phyloP scores from a whole-genome alignment of 2,888 invertebrate species.

The Cantharis rustica region DNA sequence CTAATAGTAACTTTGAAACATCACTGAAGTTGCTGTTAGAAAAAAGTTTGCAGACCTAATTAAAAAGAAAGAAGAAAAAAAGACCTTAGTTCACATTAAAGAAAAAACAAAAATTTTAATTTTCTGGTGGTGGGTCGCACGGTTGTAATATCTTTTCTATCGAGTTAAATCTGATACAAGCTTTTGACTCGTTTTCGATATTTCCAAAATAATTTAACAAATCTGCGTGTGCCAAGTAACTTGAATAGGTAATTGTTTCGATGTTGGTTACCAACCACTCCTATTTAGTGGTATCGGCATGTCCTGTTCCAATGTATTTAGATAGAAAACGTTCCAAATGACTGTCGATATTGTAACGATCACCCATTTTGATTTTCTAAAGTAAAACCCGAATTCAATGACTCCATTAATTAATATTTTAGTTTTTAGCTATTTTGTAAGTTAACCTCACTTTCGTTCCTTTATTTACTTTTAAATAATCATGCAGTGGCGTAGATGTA shows the following conservation, averaged over 20 bases:
- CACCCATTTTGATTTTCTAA: slow-evolving; percentile 76
- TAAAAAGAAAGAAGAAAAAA: too few relatives aligned
- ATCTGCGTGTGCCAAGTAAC: slow-evolving; percentile 96
- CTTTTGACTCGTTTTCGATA: slow-evolving; percentile 96
- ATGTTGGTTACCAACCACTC: slow-evolving; percentile 99
- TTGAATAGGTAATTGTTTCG: slow-evolving; percentile 94
- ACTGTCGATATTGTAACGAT: slow-evolving; percentile 98
- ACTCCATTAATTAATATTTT: too few relatives aligned
- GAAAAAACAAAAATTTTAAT: slow-evolving; percentile 60
- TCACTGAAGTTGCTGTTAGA: too few relatives aligned
- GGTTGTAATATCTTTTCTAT: slow-evolving; percentile 99
- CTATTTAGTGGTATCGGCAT: slow-evolving; percentile 96
- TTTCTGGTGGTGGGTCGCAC: slow-evolving; percentile 96
- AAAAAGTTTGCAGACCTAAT: too few relatives aligned
- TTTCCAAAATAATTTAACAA: slow-evolving; percentile 92
- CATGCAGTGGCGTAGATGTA: too few relatives aligned
- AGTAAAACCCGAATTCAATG: neutral
- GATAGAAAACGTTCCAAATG: slow-evolving; percentile 99
- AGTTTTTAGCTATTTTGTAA: too few relatives aligned
- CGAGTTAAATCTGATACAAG: slow-evolving; percentile 91
- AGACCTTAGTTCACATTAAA: neutral
- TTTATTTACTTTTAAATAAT: too few relatives aligned
- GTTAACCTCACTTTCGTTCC: too few relatives aligned
- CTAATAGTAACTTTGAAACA: too few relatives aligned
- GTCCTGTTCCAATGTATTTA: slow-evolving; percentile 98